A percentile compares a stretch with the other conserved stretches of the same genome.
Conservation (phyloP, 1,140 invertebrate species). For the Paramacrobiotus metropolitanus region DNA sequence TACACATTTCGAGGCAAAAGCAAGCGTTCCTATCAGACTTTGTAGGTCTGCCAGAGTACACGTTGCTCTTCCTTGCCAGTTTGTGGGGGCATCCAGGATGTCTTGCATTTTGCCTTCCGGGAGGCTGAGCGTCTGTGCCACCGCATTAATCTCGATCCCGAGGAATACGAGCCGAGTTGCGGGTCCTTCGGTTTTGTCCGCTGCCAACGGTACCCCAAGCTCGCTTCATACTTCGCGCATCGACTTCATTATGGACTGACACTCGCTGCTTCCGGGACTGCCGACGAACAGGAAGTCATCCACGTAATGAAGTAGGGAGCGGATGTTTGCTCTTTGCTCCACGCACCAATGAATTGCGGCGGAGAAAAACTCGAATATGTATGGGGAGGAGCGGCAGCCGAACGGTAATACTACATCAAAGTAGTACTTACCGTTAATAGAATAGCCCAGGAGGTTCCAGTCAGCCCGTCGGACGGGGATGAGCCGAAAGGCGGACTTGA, state of each 20-base stretch:
- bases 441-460: neutral
- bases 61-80: neutral
- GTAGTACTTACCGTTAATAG: neutral
- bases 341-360: neutral
- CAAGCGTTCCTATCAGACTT: neutral
- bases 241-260: neutral
- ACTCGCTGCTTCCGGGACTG: neutral
- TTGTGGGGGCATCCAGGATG: neutral
- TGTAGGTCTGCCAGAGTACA: neutral
- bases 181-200: neutral
- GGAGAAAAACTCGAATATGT: neutral
- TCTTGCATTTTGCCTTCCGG: neutral
- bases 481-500: slow-evolving; percentile 1
- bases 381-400: neutral
- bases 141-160: neutral
- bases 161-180: neutral
- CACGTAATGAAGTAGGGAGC: neutral
- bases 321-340: neutral
- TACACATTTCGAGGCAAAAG: neutral
- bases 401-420: neutral
- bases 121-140: neutral
- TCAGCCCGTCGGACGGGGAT: neutral
- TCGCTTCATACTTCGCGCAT: neutral
- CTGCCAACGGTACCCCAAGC: neutral
- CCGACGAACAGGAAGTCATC: neutral